Percentiles rank a stretch among this genome's conserved stretches.
Conservation (phyloP, 30 jellyfish, hydroid and myxozoan genomes). For the Catostylus mosaicus region DNA sequence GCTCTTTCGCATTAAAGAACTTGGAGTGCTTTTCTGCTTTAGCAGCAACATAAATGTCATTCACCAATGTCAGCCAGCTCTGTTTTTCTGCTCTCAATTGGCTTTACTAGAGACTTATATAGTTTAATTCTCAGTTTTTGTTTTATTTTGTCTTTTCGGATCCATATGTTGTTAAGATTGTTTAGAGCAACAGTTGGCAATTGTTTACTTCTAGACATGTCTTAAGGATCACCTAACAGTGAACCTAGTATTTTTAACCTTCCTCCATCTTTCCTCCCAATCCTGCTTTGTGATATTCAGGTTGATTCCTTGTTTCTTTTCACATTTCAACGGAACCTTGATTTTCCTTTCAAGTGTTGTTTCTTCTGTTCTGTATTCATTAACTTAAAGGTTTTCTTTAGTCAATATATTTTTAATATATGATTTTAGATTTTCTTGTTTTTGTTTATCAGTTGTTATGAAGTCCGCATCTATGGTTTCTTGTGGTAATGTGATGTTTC, state of each 20-base stretch:
- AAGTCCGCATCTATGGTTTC: neutral
- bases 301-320: constrained; percentile 53
- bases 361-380: constrained; percentile 27
- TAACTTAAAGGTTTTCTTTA: neutral
- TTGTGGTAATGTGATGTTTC: too few relatives aligned
- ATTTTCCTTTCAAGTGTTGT: constrained; percentile 45
- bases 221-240: neutral
- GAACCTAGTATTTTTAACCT: neutral
- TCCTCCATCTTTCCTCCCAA: neutral
- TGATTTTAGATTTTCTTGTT: neutral
- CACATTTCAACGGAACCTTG: constrained; percentile 61
- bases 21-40: constrained; percentile 46
- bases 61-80: constrained; percentile 16
- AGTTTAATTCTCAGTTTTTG: neutral
- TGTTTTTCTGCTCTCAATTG: constrained; percentile 45
- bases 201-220: neutral
- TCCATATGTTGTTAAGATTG: constrained; percentile 3
- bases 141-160: neutral
- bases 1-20: too few relatives aligned
- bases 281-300: constrained; percentile 37
- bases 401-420: too few relatives aligned
- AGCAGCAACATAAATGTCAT: too few relatives aligned
- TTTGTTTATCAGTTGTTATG: neutral
- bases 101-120: constrained; percentile 34
- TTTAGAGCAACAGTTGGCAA: neutral